Conservation (phyloP, 2,888 invertebrate species). For the Poecilobothrus nobilitatus region DNA sequence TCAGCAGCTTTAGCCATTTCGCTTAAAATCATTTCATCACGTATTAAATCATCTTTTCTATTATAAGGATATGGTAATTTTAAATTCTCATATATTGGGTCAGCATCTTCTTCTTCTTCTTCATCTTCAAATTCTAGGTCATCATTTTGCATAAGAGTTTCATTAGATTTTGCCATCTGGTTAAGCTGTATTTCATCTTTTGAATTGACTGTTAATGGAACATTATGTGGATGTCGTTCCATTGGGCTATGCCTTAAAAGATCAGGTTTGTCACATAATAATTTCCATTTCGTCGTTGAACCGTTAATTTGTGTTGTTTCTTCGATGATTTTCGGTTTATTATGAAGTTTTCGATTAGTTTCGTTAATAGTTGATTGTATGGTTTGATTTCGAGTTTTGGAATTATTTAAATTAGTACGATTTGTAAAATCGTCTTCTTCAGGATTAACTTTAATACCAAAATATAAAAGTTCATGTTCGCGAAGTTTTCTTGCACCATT, state of each 20-base stretch:
- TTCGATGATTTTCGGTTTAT: slow-evolving; percentile 9
- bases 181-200: not conserved
- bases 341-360: slow-evolving; percentile 20
- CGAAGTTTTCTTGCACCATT: slow-evolving; percentile 48
- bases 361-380: slow-evolving; percentile 13
- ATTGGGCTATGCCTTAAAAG: slow-evolving; percentile 39
- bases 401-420: slow-evolving; percentile 8
- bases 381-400: slow-evolving; percentile 11
- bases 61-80: slow-evolving; percentile 29
- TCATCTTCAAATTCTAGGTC: slow-evolving; percentile 23
- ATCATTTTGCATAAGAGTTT: slow-evolving; percentile 11
- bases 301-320: slow-evolving; percentile 10
- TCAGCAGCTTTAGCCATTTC: slow-evolving; percentile 53
- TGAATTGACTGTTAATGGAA: not conserved
- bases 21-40: slow-evolving; percentile 46
- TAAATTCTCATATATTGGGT: slow-evolving; percentile 40
- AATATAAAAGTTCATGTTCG: slow-evolving; percentile 54
- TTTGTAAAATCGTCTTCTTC: slow-evolving; percentile 11
- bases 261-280: slow-evolving; percentile 40
- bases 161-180: not conserved
- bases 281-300: slow-evolving; percentile 34
- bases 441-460: slow-evolving; percentile 43
- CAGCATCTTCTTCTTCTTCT: slow-evolving; percentile 22
- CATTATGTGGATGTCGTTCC: slow-evolving; percentile 25
- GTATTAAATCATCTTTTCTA: slow-evolving; percentile 36